Conservation (phyloP, 1,140 invertebrate species). For the Globodera rostochiensis region DNA sequence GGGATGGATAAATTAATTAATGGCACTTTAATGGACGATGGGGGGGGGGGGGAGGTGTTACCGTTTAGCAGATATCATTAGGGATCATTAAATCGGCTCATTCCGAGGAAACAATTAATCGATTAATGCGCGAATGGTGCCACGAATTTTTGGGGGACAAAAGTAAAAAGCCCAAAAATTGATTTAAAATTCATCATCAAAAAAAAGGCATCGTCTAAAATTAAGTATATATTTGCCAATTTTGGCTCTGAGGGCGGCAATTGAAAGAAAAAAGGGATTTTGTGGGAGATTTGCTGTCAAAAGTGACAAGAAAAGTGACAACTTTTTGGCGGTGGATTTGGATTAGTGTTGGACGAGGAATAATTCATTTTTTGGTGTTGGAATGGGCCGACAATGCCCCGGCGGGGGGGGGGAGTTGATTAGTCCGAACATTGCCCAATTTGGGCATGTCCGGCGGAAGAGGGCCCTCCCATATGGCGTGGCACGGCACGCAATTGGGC, state of each 20-base stretch:
- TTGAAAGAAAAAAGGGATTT: background rate
- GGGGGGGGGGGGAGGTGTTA: background rate
- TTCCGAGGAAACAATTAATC: background rate
- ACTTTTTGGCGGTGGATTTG: constrained; percentile 9
- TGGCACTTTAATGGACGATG: background rate
- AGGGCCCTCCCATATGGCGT: background rate
- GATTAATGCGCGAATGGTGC: background rate
- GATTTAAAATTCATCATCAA: no score
- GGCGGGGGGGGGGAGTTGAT: background rate
- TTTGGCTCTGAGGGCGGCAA: background rate
- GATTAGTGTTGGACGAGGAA: background rate
- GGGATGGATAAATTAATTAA: background rate
- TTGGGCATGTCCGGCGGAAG: background rate
- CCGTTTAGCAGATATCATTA: background rate
- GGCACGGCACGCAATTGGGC: background rate
- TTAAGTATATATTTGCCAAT: background rate
- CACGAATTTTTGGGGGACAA: background rate
- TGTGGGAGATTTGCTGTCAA: background rate
- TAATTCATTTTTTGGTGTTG: constrained; percentile 3
- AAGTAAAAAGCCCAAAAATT: background rate
- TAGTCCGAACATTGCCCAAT: background rate
- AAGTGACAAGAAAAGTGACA: constrained; percentile 11
- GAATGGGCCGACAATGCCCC: background rate
- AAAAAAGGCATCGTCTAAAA: background rate
- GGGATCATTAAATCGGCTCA: no score